Base-by-base conservation (phyloP, 1,140 invertebrate genomes). In the Micrasema minimum region DNA sequence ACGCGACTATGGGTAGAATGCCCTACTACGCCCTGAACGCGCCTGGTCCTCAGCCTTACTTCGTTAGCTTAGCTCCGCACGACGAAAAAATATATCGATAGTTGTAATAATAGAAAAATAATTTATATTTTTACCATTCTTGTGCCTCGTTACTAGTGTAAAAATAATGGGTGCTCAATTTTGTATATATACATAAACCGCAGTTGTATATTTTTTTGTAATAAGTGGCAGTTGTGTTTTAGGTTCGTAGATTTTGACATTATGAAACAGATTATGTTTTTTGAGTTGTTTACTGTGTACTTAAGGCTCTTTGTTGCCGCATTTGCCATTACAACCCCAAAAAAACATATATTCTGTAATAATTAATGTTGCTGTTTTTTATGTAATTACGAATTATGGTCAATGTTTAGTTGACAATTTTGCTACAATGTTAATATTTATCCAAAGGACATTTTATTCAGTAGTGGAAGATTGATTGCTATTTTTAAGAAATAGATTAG, bases 81-180 rank as follows among this genome's bases (percentile, higher is more conserved):
- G 83, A 85, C 66, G 83, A 85, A 70, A 85, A 85, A 78, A 84
- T 84, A 71, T 85, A 85, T 79, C 82, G 83, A 77, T 84, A 84
- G 72, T 72, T 46, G 9, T 67, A 31, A 31, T 31, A 7, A 31
- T 7, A 31, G 26, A 2, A 4, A 7, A 31, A 31, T 4, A 7
- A 7, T 31, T 31, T 31, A 4, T 7, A 31, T 31, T 31, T n/a
- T 31, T 31, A 31, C 26, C 26, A 7, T 31, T 31, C 2, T 31
- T 31, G 26, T 31, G 26, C 26, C 26, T 31, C 26, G 26, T 31
- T 31, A 31, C 26, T 31, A 31, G 26, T 4, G 26, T 31, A 31
- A 31, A 31, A 2, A 31, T 31, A 7, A n/a, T n/a, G 2, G 26
- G 26, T 7, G 26, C 26, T 31, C 26, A n/a, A n/a, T n/a, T 31